phyloP scores from a whole-genome alignment of 1,140 invertebrate genomes.

The Platyscapa corneri region DNA sequence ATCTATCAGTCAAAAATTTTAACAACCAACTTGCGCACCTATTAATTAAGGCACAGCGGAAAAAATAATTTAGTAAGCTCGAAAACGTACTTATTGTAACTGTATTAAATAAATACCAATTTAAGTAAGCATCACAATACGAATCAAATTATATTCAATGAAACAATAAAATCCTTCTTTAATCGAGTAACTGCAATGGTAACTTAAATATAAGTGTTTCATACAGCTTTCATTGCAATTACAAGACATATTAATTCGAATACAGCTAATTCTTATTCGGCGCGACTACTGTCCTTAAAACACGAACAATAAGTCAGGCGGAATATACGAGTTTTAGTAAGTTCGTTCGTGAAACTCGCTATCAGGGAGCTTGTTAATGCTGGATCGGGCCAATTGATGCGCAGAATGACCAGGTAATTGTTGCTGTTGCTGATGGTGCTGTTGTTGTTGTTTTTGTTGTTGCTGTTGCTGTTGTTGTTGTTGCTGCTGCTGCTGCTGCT shows the following conservation, averaged over 20 bases:
- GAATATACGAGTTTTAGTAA: not conserved
- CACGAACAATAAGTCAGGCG: not conserved
- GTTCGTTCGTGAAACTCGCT: conserved; percentile 35
- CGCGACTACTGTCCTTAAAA: not conserved
- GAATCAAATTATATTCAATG: not conserved
- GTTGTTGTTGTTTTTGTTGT: not conserved
- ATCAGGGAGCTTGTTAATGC: not conserved
- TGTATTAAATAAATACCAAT: not conserved
- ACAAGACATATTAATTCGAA: not conserved
- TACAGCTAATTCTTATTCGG: not conserved
- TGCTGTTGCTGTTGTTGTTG: not conserved
- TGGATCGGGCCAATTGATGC: not conserved
- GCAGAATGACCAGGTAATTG: not conserved
- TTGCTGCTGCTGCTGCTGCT: not conserved
- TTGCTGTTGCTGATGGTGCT: not conserved
- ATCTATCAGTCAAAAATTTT: not conserved
- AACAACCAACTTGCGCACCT: not conserved
- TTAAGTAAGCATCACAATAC: not conserved
- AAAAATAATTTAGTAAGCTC: not conserved
- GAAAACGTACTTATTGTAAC: not conserved
- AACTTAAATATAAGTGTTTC: not conserved
- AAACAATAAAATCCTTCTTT: not conserved
- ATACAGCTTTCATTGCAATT: not conserved
- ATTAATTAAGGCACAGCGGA: not conserved
- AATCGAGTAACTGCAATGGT: not conserved